A percentile compares a stretch with the other conserved stretches of the same genome.
Conservation (phyloP, 2,113 vertebrate species). For the Paedocypris sp. region DNA sequence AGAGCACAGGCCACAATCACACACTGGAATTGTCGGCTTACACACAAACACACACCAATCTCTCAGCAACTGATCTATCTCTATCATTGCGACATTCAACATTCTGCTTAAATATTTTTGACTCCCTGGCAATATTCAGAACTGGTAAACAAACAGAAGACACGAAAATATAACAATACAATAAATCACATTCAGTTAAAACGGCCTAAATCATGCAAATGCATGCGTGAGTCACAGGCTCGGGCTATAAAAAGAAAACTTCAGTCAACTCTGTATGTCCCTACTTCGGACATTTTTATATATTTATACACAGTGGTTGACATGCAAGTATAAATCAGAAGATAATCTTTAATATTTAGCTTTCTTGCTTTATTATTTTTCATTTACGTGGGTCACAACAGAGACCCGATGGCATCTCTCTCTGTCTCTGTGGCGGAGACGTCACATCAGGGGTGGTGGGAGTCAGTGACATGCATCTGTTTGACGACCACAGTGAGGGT, state of each 20-base stretch:
- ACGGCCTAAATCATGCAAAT: slow-evolving; percentile 33
- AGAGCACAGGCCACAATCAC: slow-evolving; percentile 42
- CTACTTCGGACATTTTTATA: slow-evolving; percentile 8
- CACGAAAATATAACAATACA: no score
- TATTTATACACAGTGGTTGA: neutral
- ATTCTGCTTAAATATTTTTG: no score
- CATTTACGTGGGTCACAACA: neutral
- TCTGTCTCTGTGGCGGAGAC: slow-evolving; percentile 21
- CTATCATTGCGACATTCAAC: no score
- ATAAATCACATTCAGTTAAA: slow-evolving; percentile 15
- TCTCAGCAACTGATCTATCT: neutral
- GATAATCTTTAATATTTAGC: neutral
- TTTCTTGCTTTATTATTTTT: neutral
- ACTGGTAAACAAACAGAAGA: neutral
- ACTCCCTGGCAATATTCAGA: no score
- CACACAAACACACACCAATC: neutral
- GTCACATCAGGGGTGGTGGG: slow-evolving; percentile 18
- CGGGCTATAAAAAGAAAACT: slow-evolving; percentile 14
- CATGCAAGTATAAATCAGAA: neutral
- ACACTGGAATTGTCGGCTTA: neutral
- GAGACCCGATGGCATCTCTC: slow-evolving; percentile 15
- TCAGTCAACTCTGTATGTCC: slow-evolving; percentile 11
- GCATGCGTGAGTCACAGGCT: slow-evolving; percentile 38
- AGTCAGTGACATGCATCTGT: slow-evolving; percentile 42
- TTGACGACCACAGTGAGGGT: slow-evolving; percentile 22